Conservation (phyloP, 2,888 invertebrate genomes). For the Cerastis rubricosa region DNA sequence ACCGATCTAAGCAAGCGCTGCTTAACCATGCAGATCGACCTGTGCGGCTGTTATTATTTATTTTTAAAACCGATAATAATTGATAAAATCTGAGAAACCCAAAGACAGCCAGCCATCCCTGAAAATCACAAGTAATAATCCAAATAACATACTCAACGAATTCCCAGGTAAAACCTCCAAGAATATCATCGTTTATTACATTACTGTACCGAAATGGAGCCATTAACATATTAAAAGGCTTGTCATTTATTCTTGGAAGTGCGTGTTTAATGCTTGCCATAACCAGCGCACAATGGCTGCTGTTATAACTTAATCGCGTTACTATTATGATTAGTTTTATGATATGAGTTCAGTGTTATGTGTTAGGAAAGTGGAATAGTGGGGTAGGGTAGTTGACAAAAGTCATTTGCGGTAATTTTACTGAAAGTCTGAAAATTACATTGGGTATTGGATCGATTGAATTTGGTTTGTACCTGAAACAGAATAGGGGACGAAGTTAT, state of each 20-base stretch:
- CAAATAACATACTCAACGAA: background rate
- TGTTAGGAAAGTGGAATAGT: constrained; percentile 20
- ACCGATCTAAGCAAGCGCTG: background rate
- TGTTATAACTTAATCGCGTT: constrained; percentile 53
- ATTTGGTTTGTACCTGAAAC: background rate
- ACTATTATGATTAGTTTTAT: constrained; percentile 44
- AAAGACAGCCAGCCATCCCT: background rate
- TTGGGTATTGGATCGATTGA: background rate
- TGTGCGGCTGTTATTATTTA: background rate
- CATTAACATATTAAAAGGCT: constrained; percentile 65
- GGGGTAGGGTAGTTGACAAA: background rate
- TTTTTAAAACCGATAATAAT: background rate
- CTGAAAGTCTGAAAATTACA: background rate
- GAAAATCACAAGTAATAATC: background rate
- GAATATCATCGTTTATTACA: constrained; percentile 45
- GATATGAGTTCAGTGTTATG: constrained; percentile 26
- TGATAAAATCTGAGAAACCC: background rate
- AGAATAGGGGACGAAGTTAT: too few species aligned
- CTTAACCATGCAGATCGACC: background rate
- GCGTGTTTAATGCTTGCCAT: constrained; percentile 52
- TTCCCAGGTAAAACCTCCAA: constrained; percentile 28
- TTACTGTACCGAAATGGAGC: constrained; percentile 48
- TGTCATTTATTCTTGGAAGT: constrained; percentile 60
- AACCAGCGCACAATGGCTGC: constrained; percentile 32
- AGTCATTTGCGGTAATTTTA: constrained; percentile 3